Conservation (phyloP, 2,113 vertebrate species). For the Tragelaphus buxtoni region DNA sequence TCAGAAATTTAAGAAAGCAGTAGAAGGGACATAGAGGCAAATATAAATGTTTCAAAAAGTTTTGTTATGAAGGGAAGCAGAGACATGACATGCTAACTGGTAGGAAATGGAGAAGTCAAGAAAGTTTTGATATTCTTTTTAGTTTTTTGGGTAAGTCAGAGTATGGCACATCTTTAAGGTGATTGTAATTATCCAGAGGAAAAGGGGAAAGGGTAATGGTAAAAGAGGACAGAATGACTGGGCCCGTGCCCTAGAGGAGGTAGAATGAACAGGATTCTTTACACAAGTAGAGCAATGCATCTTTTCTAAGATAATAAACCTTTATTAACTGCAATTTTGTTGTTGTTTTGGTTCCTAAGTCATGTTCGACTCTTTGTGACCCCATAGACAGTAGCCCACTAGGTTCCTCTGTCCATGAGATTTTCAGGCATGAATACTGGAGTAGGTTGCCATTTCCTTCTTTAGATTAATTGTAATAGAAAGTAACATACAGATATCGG, state of each 20-base stretch:
- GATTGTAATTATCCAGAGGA: background rate
- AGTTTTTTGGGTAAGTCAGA: background rate
- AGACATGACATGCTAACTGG: background rate
- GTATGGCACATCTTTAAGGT: background rate
- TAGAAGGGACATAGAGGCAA: background rate
- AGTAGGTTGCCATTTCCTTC: background rate
- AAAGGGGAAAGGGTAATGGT: background rate
- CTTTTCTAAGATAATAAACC: background rate
- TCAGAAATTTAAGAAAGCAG: background rate
- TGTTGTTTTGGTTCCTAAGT: background rate
- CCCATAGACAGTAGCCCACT: background rate
- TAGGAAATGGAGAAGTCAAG: background rate
- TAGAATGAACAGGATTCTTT: background rate
- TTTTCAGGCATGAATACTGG: background rate
- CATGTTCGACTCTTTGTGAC: background rate
- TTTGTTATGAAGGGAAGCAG: background rate
- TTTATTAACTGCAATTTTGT: background rate
- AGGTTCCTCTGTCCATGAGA: background rate
- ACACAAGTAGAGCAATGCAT: background rate
- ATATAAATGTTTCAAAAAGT: background rate
- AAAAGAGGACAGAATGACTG: background rate
- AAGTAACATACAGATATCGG: background rate
- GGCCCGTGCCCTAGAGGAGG: background rate
- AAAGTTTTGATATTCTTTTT: background rate
- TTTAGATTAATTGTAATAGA: background rate